A percentile compares a stretch with the other conserved stretches of the same genome.
Evolutionary conservation across 2,797 vertebrate genomes (phyloP).

Genomic region (Peromyscus aztecus): DNA sequence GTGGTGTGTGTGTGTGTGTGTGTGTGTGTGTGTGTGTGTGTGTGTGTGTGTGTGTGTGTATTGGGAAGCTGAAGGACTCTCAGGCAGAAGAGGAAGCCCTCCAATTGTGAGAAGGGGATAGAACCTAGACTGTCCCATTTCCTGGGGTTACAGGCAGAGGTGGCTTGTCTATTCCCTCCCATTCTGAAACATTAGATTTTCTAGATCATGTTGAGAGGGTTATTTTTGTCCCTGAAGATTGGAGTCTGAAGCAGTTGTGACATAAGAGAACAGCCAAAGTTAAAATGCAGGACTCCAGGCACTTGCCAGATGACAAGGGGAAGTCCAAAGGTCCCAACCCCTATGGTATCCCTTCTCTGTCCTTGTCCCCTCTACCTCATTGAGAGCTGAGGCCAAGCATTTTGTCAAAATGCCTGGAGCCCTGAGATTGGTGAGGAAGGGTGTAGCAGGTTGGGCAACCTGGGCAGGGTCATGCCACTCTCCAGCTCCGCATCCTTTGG

Average conservation of each 20-base stretch:
- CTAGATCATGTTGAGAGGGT: background rate
- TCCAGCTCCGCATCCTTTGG: background rate
- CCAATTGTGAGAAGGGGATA: background rate
- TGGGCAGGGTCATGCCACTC: background rate
- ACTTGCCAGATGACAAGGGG: background rate
- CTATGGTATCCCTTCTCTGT: background rate
- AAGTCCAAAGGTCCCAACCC: background rate
- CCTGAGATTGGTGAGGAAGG: background rate
- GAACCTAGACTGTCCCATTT: background rate
- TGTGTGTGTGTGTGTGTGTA: background rate
- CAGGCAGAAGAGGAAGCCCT: background rate
- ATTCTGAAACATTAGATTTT: background rate
- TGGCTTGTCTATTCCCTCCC: background rate
- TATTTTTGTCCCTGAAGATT: background rate
- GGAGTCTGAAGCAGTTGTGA: background rate
- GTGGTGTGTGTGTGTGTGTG: background rate
- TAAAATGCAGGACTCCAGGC: background rate
- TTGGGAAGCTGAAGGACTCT: background rate
- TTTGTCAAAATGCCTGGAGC: constrained; percentile 1
- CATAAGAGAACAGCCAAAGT: background rate
- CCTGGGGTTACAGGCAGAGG: background rate
- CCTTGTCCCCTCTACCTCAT: background rate
- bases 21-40: background rate
- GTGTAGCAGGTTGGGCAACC: background rate
- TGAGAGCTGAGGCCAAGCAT: background rate